Percentiles rank a stretch among this genome's conserved stretches.
These are phyloP conservation scores for Micropoecilia bifurca DNA, from an alignment of 2,797 vertebrate genomes.

Conservation along the genomic window DNA sequence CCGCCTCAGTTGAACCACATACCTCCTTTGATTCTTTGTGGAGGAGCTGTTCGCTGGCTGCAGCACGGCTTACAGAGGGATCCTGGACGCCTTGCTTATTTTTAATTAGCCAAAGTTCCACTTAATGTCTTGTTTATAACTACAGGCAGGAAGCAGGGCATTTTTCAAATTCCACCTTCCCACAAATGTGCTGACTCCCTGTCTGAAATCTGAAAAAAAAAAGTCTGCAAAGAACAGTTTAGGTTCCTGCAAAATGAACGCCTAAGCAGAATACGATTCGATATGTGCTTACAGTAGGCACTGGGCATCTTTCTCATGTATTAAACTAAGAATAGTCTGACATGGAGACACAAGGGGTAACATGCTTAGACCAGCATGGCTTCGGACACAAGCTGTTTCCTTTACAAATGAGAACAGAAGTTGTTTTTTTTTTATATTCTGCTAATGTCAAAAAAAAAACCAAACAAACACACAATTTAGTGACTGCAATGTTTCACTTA, in stretches of 20 bases:
- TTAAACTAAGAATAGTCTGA: not conserved
- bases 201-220: conserved; percentile 6
- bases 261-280: not conserved
- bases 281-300: not conserved
- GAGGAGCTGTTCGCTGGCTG: conserved; percentile 13
- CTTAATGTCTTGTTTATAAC: conserved; percentile 64
- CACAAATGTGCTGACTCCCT: conserved; percentile 32
- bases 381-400: no score
- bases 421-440: no score
- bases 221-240: not conserved
- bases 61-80: conserved; percentile 23
- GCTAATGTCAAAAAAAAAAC: no score
- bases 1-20: conserved; percentile 16
- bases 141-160: conserved; percentile 35
- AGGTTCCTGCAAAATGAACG: not conserved
- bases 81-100: conserved; percentile 39
- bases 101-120: conserved; percentile 43
- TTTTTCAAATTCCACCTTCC: conserved; percentile 62
- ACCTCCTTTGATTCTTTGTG: conserved; percentile 58
- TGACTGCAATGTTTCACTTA: no score
- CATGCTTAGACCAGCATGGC: not conserved
- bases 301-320: not conserved
- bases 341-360: not conserved
- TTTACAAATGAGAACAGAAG: no score
- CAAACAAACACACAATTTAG: no score